Percentiles rank a stretch among this genome's conserved stretches.
Conservation (phyloP, 2,797 vertebrate genomes). For the Cirrhinus mrigala region DNA sequence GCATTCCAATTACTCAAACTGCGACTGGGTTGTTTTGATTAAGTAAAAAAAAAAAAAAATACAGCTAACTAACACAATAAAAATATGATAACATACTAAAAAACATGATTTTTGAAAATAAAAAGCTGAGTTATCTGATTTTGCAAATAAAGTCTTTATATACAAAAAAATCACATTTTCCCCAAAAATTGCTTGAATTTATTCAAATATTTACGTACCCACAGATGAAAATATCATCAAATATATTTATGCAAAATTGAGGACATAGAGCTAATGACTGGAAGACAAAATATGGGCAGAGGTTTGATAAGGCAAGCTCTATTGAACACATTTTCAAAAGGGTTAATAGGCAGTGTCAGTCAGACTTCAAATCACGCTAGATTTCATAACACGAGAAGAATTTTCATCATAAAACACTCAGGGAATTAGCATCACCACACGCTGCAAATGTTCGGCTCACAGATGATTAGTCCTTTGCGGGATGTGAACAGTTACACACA, state of each 20-base stretch:
- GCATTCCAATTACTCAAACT: too few species aligned
- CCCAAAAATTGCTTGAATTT: slow-evolving; percentile 25
- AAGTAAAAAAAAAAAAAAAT: too few species aligned
- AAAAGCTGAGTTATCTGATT: too few species aligned
- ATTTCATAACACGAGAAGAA: background rate
- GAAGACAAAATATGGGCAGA: slow-evolving; percentile 49
- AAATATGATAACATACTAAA: too few species aligned
- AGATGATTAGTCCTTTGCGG: slow-evolving; percentile 28
- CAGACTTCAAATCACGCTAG: background rate
- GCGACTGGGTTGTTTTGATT: too few species aligned
- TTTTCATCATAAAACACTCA: slow-evolving; percentile 20
- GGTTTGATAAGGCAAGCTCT: slow-evolving; percentile 22
- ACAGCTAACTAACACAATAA: too few species aligned
- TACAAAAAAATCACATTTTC: too few species aligned
- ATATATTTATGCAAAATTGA: slow-evolving; percentile 48
- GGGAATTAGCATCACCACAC: slow-evolving; percentile 18
- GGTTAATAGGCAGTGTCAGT: slow-evolving; percentile 43
- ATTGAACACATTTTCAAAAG: slow-evolving; percentile 36
- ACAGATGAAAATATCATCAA: slow-evolving; percentile 13
- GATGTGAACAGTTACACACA: slow-evolving; percentile 42
- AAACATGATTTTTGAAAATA: too few species aligned
- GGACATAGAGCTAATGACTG: slow-evolving; percentile 25
- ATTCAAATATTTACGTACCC: slow-evolving; percentile 26
- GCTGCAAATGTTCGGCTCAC: slow-evolving; percentile 19
- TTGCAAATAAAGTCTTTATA: too few species aligned